phyloP scores from a whole-genome alignment of 2,113 vertebrate species.

The Chionomys nivalis region DNA sequence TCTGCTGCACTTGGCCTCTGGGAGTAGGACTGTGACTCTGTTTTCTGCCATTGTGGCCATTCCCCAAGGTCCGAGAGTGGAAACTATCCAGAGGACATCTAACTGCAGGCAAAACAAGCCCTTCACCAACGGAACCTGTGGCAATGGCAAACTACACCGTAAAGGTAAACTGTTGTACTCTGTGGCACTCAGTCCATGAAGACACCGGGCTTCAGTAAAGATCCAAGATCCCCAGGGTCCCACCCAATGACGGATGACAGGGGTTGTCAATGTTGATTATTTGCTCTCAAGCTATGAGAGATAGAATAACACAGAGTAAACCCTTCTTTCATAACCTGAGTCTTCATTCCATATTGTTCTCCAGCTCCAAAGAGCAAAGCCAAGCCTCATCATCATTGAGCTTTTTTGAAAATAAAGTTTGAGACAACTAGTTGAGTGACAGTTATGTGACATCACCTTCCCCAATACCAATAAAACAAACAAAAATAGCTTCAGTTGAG shows the following conservation, averaged over 20 bases:
- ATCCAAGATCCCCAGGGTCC: neutral
- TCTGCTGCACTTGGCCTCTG: rapidly evolving
- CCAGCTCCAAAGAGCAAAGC: neutral
- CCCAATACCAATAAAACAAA: neutral
- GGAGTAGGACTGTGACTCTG: too few species aligned
- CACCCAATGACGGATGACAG: neutral
- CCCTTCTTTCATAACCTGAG: neutral
- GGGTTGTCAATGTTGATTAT: neutral
- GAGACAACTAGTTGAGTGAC: neutral
- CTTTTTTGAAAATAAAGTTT: neutral
- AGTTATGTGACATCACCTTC: neutral
- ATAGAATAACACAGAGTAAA: neutral
- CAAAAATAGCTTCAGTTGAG: conserved; percentile 32
- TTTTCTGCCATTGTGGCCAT: neutral
- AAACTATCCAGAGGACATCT: neutral
- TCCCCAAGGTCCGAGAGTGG: neutral
- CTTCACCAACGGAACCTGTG: neutral
- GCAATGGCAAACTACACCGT: rapidly evolving
- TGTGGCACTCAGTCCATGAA: rapidly evolving
- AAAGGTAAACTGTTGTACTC: neutral
- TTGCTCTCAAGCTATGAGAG: neutral
- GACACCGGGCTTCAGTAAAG: neutral
- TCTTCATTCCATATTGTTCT: neutral
- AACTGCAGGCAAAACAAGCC: neutral
- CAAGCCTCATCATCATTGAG: neutral